Evolutionary conservation across 2,797 vertebrate species (phyloP), one percentile per base, ranked within the genome.

Genomic region (Serranus cabrilla): DNA sequence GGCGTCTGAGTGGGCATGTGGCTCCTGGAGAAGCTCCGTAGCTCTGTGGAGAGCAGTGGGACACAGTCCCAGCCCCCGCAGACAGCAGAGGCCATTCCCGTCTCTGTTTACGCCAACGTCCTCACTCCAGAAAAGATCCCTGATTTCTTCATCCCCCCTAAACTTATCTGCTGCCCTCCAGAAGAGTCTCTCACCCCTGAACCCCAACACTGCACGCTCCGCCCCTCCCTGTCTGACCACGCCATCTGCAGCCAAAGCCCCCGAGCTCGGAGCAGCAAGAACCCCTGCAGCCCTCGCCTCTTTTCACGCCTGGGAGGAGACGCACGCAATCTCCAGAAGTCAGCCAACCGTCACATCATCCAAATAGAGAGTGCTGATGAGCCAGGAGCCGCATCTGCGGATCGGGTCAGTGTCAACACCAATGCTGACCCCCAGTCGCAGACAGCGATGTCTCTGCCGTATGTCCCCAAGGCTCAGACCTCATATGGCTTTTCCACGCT

Each of bases 41-140:
- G 89, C 77, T 92, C 92, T 11, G 81, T 91, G 71, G 90, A 92
- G 72, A 85, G 88, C 75, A 87, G 86, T 77, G 82, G 91, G 59
- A 80, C 73, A 52, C 82, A 92, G n/a, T 81, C 89, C 51, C 83
- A 82, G 25, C 23, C 84, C 69, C 78, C 86, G 4, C 89, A 90
- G 62, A 90, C 87, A 11, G 45, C 46, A 16, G 91, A 93, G 75
- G 88, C 92, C 84, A 93, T 95, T 67, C 96, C 93, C 23, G 83
- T 96, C 0, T 94, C 92, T 23, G 92, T 96, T 14, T 97, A 98
- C 85, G 97, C 96, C 93, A 99, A 99, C 14, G 97, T 99, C 68
- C 96, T 99, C 75, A 99, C 98, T 7, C 98, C 98, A 0, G 97
- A 98, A 80, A 99, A 98, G 83, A 99, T 99, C 85, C 98, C 98